phyloP scores from a whole-genome alignment of 64 coral and sea anemone genomes.

The Acropora tenuis region DNA sequence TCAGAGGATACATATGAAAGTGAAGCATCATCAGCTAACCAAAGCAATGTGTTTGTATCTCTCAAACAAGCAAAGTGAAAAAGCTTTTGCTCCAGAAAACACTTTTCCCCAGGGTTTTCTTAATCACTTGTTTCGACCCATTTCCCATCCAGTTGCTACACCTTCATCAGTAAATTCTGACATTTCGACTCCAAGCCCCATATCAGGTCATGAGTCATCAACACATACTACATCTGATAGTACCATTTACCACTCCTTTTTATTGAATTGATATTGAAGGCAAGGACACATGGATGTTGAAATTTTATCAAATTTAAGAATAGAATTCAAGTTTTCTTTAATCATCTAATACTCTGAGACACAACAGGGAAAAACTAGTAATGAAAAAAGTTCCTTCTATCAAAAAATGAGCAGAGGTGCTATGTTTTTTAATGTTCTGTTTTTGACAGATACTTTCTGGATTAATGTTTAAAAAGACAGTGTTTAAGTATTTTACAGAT shows the following conservation, averaged over 20 bases:
- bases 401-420: neutral
- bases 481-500: too few relatives aligned
- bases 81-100: constrained; percentile 3
- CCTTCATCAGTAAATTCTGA: neutral
- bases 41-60: constrained; percentile 26
- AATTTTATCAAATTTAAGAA: neutral
- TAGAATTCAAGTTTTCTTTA: neutral
- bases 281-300: neutral
- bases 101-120: neutral
- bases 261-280: neutral
- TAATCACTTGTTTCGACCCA: constrained; percentile 2
- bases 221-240: neutral
- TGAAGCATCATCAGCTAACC: neutral
- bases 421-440: neutral
- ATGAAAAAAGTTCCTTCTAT: neutral
- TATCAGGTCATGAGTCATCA: neutral
- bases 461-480: neutral
- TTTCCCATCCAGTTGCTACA: neutral
- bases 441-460: neutral
- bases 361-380: neutral
- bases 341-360: neutral
- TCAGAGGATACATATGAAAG: too few relatives aligned
- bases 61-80: constrained; percentile 19
- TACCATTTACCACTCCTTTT: neutral
- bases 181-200: neutral